A percentile compares a stretch with the other conserved stretches of the same genome.
These are phyloP conservation scores for Megalops atlanticus DNA, from an alignment of 2,113 vertebrate genomes.

Conservation along the genomic window DNA sequence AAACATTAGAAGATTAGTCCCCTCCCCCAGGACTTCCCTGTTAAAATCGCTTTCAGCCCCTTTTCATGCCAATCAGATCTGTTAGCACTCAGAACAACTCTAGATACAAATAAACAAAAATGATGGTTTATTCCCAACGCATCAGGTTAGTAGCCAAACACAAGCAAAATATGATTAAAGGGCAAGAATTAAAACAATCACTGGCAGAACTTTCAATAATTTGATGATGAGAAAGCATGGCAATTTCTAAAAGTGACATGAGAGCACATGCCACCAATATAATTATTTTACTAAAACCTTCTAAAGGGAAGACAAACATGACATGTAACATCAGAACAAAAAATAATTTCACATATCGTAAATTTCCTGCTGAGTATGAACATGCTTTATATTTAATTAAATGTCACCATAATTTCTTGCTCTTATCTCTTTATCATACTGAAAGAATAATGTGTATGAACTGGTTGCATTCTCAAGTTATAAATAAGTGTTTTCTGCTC, in stretches of 20 bases:
- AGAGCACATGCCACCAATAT: no score
- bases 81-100: neutral
- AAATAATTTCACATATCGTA: neutral
- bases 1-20: no score
- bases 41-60: neutral
- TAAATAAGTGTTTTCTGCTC: neutral
- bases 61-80: neutral
- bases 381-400: no score
- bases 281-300: no score
- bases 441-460: neutral
- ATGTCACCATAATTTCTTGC: no score
- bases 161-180: slow-evolving; percentile 8
- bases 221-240: neutral
- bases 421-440: neutral
- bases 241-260: no score
- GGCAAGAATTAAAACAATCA: neutral
- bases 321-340: neutral
- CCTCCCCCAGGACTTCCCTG: no score
- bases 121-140: neutral
- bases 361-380: neutral
- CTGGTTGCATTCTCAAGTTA: neutral
- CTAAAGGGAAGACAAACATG: no score
- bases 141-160: neutral
- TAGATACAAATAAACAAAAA: slow-evolving; percentile 49
- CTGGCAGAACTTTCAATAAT: neutral